phyloP scores from a whole-genome alignment of 2,113 vertebrate species.

The Tonatia bakeri region DNA sequence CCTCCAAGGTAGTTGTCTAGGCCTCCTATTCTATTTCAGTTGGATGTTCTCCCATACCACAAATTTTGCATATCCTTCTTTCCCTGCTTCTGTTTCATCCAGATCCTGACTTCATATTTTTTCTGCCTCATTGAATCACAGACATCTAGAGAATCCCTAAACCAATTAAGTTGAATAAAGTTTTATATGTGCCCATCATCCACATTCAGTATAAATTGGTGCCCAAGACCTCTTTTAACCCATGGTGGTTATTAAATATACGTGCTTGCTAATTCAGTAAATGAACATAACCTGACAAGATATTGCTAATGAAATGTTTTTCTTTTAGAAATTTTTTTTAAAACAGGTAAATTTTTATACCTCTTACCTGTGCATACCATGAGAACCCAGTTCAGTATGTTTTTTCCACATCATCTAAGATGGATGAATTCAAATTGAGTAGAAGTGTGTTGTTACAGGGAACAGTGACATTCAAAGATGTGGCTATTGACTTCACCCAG shows the following conservation, averaged over 20 bases:
- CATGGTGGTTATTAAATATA: not conserved
- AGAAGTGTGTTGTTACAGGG: constrained; percentile 56
- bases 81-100: not conserved
- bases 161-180: not conserved
- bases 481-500: constrained; percentile 71
- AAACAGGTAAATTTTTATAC: not conserved
- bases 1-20: too few relatives aligned
- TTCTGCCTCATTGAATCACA: not conserved
- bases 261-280: not conserved
- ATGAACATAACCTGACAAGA: not conserved
- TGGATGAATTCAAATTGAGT: constrained; percentile 8
- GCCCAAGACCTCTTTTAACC: not conserved
- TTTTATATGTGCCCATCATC: not conserved
- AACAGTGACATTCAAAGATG: constrained; percentile 72
- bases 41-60: not conserved
- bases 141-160: not conserved
- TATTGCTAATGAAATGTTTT: not conserved
- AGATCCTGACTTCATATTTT: constrained; percentile 4
- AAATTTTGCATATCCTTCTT: not conserved
- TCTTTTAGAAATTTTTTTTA: not conserved
- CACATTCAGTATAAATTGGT: not conserved
- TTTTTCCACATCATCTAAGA: not conserved
- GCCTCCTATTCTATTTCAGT: too few relatives aligned
- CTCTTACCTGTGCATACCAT: not conserved
- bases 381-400: not conserved